Percentiles rank a stretch among this genome's conserved stretches.
Conservation (phyloP, 2,113 vertebrate species). For the Dipodomys ordii region DNA sequence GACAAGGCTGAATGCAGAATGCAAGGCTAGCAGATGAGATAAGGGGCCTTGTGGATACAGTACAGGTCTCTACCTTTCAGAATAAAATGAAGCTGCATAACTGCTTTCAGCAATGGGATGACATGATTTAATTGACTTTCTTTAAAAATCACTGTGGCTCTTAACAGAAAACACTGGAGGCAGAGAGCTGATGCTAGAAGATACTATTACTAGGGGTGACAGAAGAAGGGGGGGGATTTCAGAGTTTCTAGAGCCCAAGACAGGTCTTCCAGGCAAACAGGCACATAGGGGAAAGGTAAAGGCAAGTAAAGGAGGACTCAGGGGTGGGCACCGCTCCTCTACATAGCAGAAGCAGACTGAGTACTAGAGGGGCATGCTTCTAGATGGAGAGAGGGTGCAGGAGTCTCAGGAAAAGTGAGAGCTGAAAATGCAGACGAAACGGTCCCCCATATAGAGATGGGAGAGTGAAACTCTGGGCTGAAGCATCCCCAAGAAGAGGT, state of each 20-base stretch:
- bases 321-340: neutral
- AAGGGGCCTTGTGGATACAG: neutral
- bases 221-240: neutral
- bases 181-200: neutral
- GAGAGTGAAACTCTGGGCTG: neutral
- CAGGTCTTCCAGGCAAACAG: neutral
- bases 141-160: neutral
- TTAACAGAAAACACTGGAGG: neutral
- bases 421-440: neutral
- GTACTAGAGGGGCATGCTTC: neutral
- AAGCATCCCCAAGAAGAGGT: neutral
- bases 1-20: neutral
- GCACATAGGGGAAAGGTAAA: neutral
- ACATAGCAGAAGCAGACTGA: neutral
- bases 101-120: neutral
- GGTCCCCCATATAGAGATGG: neutral
- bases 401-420: neutral
- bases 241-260: neutral
- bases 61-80: neutral
- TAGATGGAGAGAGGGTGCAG: neutral
- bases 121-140: neutral
- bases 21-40: neutral
- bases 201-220: too few species aligned
- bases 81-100: neutral
- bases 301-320: fast-evolving